Evolutionary conservation across 2,113 vertebrate genomes (phyloP), one percentile per base, ranked within the genome.

Genomic region (Phasianus colchicus): DNA sequence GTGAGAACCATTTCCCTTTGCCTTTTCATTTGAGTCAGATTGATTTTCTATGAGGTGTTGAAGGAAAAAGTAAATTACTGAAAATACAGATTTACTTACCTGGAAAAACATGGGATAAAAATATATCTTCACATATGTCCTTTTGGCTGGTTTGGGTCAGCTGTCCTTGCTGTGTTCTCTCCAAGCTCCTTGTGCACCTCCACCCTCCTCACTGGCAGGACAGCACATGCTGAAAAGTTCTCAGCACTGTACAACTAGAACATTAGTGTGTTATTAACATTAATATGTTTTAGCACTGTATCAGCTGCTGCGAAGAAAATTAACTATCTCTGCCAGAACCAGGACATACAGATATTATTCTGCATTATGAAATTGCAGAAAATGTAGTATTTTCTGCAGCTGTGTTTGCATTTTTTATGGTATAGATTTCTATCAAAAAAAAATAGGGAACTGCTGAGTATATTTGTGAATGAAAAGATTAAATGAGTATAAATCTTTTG

Each of bases 1-100:
- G 0, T 52, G 9, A 74, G 61, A 67, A 86, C 22, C 6, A 8
- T 8, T 2, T 1, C 10, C 15, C 27, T 1, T 3, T 6, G 21
- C 24, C 2, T 74, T 78, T 45, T 32, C 36, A 82, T 8, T 34
- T 86, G 24, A n/a, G 48, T 74, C 45, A 66, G 11, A 40, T 42
- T 24, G 25, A 73, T 69, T 86, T 75, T 32, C 14, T 83, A 5
- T 84, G 36, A 76, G 65, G 8, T 43, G 20, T 60, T 73, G 42
- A 88, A 78, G 32, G 30, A 75, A 74, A 76, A 85, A 29, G 7
- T 17, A 0, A 27, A 20, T 73, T 65, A 69, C 25, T 81, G 22
- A 93, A 84, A 88, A 72, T 55, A 55, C 48, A 73, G 72, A 2
- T 70, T 32, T 40, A 55, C 47, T 66, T 36, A 48, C 89, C 25